Conservation (phyloP, 2,888 invertebrate genomes). For the Lepidochrysops patricia region DNA sequence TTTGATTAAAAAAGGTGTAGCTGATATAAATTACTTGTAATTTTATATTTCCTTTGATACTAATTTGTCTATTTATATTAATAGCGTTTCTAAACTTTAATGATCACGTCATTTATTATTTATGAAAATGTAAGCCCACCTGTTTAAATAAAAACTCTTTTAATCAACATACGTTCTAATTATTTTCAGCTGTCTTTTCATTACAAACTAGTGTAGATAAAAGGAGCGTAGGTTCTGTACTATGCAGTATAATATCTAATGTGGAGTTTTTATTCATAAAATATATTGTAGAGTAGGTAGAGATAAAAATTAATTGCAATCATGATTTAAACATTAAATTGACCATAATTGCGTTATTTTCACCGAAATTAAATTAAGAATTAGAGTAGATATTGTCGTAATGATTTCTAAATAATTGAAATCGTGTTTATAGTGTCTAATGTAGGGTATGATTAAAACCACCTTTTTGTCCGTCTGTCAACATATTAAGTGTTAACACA, state of each 20-base stretch:
- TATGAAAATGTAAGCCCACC: background rate
- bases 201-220: background rate
- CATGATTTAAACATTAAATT: too few species aligned
- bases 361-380: too few species aligned
- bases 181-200: slow-evolving; percentile 8
- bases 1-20: too few species aligned
- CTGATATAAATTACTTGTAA: background rate
- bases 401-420: too few species aligned
- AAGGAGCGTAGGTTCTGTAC: too few species aligned
- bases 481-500: slow-evolving; percentile 12
- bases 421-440: background rate
- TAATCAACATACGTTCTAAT: background rate
- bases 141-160: background rate
- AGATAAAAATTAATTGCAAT: too few species aligned
- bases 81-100: background rate
- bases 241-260: too few species aligned
- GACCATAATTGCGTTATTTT: too few species aligned
- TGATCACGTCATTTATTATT: background rate
- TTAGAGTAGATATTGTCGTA: too few species aligned
- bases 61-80: background rate
- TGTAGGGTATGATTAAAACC: slow-evolving; percentile 9
- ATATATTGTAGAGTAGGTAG: too few species aligned
- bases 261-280: too few species aligned
- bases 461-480: slow-evolving; percentile 8
- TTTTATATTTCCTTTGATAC: background rate